Evolutionary conservation across 1,140 invertebrate species (phyloP).

Genomic region (Nephotettix cincticeps): DNA sequence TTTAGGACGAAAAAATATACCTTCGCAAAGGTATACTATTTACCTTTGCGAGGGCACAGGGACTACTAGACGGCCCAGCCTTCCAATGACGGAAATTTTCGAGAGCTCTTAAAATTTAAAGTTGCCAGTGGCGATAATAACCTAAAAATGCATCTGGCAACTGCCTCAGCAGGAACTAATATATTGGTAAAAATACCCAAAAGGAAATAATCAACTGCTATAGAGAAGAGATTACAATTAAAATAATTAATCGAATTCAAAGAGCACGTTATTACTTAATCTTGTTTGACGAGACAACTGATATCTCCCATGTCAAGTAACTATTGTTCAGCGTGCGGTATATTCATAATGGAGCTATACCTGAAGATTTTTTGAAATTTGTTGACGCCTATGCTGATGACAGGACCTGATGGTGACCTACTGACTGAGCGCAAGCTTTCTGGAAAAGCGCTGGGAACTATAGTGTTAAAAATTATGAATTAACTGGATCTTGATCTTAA

Average conservation of each 20-base stretch:
- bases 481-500: not conserved
- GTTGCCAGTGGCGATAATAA: slow-evolving; percentile 37
- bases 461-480: not conserved
- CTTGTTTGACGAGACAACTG: not conserved
- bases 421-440: not conserved
- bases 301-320: not conserved
- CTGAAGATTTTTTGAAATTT: not conserved
- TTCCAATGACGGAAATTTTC: slow-evolving; percentile 41
- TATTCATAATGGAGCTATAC: not conserved
- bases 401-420: not conserved
- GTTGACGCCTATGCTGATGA: not conserved
- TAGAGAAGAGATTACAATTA: not conserved
- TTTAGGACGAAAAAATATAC: slow-evolving; percentile 39
- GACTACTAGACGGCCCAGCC: slow-evolving; percentile 31
- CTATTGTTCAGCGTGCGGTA: not conserved
- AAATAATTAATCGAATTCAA: not conserved
- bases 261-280: not conserved
- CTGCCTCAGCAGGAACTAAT: not conserved
- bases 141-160: not conserved
- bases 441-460: not conserved
- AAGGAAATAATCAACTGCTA: not conserved
- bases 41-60: slow-evolving; percentile 40
- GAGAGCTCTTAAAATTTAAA: slow-evolving; percentile 38
- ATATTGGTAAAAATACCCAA: not conserved
- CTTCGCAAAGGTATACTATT: too few species aligned